Evolutionary conservation across 2,888 invertebrate species (phyloP), one percentile per base, ranked within the genome.

Genomic region (Amiota minor): DNA sequence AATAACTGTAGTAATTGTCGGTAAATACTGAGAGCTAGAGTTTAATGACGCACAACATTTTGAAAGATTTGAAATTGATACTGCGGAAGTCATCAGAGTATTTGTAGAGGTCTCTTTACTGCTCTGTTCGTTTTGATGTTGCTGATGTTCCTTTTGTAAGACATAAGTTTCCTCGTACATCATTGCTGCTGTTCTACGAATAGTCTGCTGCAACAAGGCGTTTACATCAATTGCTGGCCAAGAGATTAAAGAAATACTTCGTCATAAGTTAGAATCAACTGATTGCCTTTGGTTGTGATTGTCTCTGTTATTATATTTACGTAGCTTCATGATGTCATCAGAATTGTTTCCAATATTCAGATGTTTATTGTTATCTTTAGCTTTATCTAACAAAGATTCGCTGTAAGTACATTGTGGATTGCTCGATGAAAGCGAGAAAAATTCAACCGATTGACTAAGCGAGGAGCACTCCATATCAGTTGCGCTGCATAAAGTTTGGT

Each of bases 211-310:
- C 75, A 90, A 84, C 77, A 90, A 77, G 56, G 89, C 86, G 73
- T 89, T 89, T 9, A 89, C 87, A 86, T 90, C 89, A 79, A 90
- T 90, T 76, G 90, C 90, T 89, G 90, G 90, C 90, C 90, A 90
- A 76, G 89, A 86, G 88, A 89, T 90, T 89, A 90, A 89, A 89
- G 90, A 89, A 78, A 89, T 89, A 83, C 89, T 90, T 88, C 89
- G 90, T 90, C 90, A 90, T 90, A 90, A 90, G 75, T 89, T 86
- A 71, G 85, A 80, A 72, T 89, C 85, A 71, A 87, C 73, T 9
- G 87, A 84, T 59, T 81, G 83, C 81, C 88, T 88, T 76, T 86
- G 87, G 46, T 85, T 83, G 23, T 87, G 81, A 73, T 87, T 86
- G 65, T 88, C 87, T 77, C 88, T 89, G 78, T 84, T 87, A 76